Base-by-base conservation (phyloP, 2,888 invertebrate species). In the Pachliopta kotzebuea region DNA sequence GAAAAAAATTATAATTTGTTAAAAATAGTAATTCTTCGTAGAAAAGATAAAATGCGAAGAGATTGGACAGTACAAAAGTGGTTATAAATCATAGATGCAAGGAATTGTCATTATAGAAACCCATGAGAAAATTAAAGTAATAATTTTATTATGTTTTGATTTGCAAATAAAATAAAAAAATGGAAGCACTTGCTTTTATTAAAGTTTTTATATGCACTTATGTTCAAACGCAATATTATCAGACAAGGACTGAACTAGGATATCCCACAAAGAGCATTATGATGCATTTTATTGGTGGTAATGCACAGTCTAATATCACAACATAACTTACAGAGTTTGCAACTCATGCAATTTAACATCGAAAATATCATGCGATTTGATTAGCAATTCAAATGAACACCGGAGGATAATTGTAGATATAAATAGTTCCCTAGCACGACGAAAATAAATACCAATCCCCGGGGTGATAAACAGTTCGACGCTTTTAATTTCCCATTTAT, bases 211-310 rank as follows among this genome's bases (percentile, higher is more conserved):
- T 37, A 37, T 37, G 37, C 9, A 9, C 4, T 21, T 23, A 56
- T 17, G 23, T 50, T 37, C 37, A 50, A 23, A 37, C 37, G 37
- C 31, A 45, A 45, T 45, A 24, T 57, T 45, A 57, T 42, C 57
- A 62, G n/a, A n/a, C 23, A 50, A n/a, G 31, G 21, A 52, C 52
- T 24, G 67, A 67, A 68, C 68, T 63, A 63, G 67, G 67, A 70
- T n/a, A n/a, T 68, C 69, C 67, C 67, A 65, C 62, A 68, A 70
- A 67, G 67, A 67, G 68, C 68, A 70, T 71, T 72, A 69, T 69
- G 70, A 68, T 72, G 68, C 70, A 70, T 69, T 73, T 73, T 73
- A 74, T 67, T 69, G 70, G 66, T 69, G 71, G 69, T 73, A 74
- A 74, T 71, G 65, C 67, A 69, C 64, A 66, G 67, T 64, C 65